These are phyloP conservation scores for Scarus forsteni DNA, from an alignment of 2,797 vertebrate genomes.

Conservation along the genomic window DNA sequence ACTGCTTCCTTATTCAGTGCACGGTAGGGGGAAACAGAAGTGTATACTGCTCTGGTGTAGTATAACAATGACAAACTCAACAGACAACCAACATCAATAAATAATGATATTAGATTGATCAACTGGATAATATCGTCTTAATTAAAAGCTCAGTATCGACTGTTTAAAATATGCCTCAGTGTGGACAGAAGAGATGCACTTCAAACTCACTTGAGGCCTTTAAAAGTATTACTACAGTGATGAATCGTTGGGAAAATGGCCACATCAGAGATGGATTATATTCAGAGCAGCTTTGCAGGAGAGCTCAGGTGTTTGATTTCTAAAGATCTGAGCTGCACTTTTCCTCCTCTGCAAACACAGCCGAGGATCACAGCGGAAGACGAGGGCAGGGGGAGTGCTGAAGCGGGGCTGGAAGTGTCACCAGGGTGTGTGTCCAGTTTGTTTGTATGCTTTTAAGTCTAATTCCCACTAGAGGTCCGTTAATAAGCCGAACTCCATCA, in stretches of 20 bases:
- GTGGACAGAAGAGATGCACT: conserved; percentile 5
- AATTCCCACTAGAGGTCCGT: conserved; percentile 31
- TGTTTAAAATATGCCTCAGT: conserved; percentile 4
- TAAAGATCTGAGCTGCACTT: conserved; percentile 21
- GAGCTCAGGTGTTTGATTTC: conserved; percentile 22
- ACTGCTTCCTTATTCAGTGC: conserved; percentile 38
- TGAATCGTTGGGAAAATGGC: background rate
- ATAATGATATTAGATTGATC: conserved; percentile 55
- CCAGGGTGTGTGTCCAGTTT: conserved; percentile 48
- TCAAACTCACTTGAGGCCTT: conserved; percentile 11
- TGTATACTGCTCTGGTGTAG: conserved; percentile 28
- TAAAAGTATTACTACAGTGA: conserved; percentile 9
- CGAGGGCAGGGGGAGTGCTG: conserved; percentile 30
- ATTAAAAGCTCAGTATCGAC: conserved; percentile 38
- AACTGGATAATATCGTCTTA: conserved; percentile 30
- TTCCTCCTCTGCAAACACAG: conserved; percentile 29
- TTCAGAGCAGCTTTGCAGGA: conserved; percentile 1
- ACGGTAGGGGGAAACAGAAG: background rate
- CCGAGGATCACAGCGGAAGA: conserved; percentile 1
- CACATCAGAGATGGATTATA: background rate
- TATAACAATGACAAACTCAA: conserved; percentile 41
- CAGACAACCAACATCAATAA: conserved; percentile 48
- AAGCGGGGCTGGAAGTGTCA: conserved; percentile 46
- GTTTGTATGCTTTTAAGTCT: conserved; percentile 33
- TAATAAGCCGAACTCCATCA: conserved; percentile 39